A percentile compares a stretch with the other conserved stretches of the same genome.
Conservation (phyloP, 2,797 vertebrate species). For the Rhinella marina region DNA sequence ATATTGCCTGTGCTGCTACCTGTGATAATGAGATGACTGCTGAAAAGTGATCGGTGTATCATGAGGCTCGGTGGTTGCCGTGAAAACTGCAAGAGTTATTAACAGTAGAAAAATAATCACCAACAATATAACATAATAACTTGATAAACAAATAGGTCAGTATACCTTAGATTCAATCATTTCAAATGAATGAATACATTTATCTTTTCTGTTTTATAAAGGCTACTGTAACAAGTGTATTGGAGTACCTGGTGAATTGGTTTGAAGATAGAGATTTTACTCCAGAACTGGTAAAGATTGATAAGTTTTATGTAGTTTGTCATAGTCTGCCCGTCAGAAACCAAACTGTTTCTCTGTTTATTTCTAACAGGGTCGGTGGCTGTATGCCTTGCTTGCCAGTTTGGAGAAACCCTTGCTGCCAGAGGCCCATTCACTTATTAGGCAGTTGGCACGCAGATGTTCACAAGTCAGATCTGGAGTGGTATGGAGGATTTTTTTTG, state of each 20-base stretch:
- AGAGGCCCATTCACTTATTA: constrained; percentile 94
- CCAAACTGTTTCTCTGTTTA: neutral
- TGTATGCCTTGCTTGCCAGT: constrained; percentile 90
- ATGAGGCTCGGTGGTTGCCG: no score
- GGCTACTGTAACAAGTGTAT: constrained; percentile 86
- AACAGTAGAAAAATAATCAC: no score
- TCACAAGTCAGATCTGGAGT: constrained; percentile 85
- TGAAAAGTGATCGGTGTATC: no score
- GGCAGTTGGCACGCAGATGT: constrained; percentile 93
- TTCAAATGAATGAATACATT: neutral
- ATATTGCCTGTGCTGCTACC: no score
- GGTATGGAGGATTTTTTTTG: constrained; percentile 68
- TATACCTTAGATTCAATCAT: neutral
- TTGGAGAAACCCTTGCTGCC: constrained; percentile 95
- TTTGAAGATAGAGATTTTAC: constrained; percentile 89
- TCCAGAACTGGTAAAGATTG: constrained; percentile 77
- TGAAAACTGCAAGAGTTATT: no score
- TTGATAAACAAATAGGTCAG: no score
- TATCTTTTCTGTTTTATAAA: constrained; percentile 65
- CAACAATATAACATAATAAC: no score
- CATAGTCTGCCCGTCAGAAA: no score
- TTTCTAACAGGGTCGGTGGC: constrained; percentile 86
- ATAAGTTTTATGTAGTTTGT: neutral
- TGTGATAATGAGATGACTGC: no score
- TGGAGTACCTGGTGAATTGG: constrained; percentile 91